Conservation (phyloP, 2,888 invertebrate species). For the Dryococelus australis region DNA sequence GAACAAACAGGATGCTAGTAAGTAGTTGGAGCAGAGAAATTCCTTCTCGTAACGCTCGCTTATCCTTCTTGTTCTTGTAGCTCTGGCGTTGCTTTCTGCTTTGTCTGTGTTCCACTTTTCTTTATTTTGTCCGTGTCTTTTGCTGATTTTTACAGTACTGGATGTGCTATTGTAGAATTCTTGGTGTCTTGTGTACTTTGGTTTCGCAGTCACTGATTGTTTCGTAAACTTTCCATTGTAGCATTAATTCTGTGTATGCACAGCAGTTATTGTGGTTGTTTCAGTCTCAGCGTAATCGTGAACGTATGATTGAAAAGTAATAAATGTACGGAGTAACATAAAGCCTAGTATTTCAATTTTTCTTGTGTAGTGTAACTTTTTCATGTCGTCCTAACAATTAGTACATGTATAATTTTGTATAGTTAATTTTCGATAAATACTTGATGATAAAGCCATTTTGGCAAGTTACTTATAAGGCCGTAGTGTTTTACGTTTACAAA, state of each 20-base stretch:
- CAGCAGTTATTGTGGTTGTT: not conserved
- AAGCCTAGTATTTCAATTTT: too few species aligned
- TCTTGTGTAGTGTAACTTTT: too few species aligned
- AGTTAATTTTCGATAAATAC: too few species aligned
- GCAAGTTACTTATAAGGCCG: too few species aligned
- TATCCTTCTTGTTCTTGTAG: conserved; percentile 9
- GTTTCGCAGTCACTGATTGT: conserved; percentile 1
- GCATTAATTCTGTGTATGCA: not conserved
- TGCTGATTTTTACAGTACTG: not conserved
- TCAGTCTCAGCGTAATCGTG: not conserved
- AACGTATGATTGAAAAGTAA: not conserved
- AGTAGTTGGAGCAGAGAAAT: conserved; percentile 39
- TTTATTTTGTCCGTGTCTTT: conserved; percentile 2
- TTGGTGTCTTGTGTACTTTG: conserved; percentile 1
- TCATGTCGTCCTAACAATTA: too few species aligned
- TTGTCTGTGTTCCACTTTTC: conserved; percentile 11
- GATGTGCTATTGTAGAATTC: not conserved
- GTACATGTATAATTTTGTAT: too few species aligned
- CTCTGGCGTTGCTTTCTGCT: conserved; percentile 10
- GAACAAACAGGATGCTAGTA: conserved; percentile 48
- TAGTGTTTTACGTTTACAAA: too few species aligned
- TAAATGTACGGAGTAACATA: not conserved
- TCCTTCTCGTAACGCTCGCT: conserved; percentile 7
- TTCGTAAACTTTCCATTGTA: not conserved
- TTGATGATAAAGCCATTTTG: too few species aligned